A percentile compares a stretch with the other conserved stretches of the same genome.
Evolutionary conservation across 2,797 vertebrate species (phyloP).

Genomic region (Morus bassanus): DNA sequence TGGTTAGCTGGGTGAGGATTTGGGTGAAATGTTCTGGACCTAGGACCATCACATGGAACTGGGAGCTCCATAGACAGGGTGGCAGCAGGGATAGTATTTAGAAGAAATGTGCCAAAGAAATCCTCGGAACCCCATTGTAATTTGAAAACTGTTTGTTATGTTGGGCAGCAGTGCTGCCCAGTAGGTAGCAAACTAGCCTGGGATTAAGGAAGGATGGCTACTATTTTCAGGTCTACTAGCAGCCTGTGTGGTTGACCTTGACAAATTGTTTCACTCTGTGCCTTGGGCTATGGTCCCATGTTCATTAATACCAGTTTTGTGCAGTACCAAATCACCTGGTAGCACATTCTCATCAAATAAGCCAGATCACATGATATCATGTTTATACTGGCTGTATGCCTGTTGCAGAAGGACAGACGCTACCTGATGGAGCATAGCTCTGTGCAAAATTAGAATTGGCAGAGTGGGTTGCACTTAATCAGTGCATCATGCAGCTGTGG

Average conservation of each 20-base stretch:
- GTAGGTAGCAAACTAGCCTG: neutral
- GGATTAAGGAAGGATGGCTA: neutral
- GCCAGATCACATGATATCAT: neutral
- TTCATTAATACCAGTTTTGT: neutral
- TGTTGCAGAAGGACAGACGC: neutral
- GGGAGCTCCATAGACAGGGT: neutral
- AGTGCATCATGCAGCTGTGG: neutral
- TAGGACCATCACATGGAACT: neutral
- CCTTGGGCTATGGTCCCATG: neutral
- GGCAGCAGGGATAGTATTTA: neutral
- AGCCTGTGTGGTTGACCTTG: slow-evolving; percentile 20
- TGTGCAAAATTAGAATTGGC: slow-evolving; percentile 8
- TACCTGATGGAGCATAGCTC: slow-evolving; percentile 9
- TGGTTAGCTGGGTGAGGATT: neutral
- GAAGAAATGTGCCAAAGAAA: neutral
- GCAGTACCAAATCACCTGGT: neutral
- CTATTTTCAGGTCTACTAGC: neutral
- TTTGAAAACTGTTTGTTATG: neutral
- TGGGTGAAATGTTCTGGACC: neutral
- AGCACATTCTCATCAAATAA: neutral
- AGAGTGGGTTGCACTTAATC: neutral
- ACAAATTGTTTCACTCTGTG: neutral
- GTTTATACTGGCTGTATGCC: neutral
- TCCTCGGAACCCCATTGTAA: neutral
- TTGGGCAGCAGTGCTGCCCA: neutral